Evolutionary conservation across 2,888 invertebrate species (phyloP), one percentile per base, ranked within the genome.

Genomic region (Tenthredo livida): DNA sequence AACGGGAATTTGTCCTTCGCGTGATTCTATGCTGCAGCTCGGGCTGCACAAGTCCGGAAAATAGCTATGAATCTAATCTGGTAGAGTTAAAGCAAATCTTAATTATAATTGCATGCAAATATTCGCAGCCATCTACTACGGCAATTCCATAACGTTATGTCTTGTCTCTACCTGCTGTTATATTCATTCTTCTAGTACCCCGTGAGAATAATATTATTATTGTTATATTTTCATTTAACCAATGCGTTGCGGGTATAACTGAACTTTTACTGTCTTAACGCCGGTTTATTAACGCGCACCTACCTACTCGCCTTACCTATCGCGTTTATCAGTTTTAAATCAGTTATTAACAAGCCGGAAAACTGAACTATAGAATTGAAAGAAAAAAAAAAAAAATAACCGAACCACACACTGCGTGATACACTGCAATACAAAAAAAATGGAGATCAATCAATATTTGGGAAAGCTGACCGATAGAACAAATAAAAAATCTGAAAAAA

Each of bases 51-150:
- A 54, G 80, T 43, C 43, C 50, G 61, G 43, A 21, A 83, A 83
- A 83, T 21, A 21, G 21, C 21, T 29, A 29, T 83, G 82, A 83
- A 83, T 83, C 67, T 67, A 67, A 67, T 67, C 67, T 83, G 12
- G 78, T 37, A 54, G 40, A 67, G 82, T 83, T 67, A 47, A 65
- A 15, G 67, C 43, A 61, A 43, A 83, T 83, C 47, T 67, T 67
- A 83, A 83, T 83, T 83, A 67, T 83, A 65, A 83, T 83, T 83
- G 82, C 82, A 83, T 65, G 82, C 47, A 67, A 67, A 77, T 77
- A 77, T 80, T 61, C 47, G 37, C 37, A 6, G 21, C 12, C 37
- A 6, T n/a, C 10, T 12, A 17, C 0, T 10, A 37, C 33, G 4
- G 43, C 21, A 7, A 17, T 75, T 25, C 15, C 47, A 9, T 29